Evolutionary conservation across 2,888 invertebrate species (phyloP).

Genomic region (Pheosia gnoma): DNA sequence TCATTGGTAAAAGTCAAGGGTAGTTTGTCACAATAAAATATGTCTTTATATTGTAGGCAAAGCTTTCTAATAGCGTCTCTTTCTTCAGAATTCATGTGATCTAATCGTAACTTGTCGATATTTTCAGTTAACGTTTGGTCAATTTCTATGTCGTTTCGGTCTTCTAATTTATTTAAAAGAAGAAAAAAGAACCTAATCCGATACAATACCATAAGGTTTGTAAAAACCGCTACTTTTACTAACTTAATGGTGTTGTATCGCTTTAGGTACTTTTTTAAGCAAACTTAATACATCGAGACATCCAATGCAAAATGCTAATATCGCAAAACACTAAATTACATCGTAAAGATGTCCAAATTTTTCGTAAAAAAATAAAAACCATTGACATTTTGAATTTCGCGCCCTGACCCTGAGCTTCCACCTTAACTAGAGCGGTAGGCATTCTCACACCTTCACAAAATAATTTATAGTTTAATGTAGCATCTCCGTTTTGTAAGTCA

Average conservation of each 20-base stretch:
- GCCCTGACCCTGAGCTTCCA: too few species aligned
- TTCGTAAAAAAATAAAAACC: too few species aligned
- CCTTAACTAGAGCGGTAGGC: conserved; percentile 28
- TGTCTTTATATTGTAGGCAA: conserved; percentile 39
- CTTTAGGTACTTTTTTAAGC: too few species aligned
- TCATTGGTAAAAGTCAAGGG: conserved; percentile 29
- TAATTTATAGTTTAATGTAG: conserved; percentile 17
- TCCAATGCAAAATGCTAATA: too few species aligned
- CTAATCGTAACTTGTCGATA: conserved; percentile 13
- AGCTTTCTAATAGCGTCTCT: conserved; percentile 24
- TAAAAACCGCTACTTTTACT: too few species aligned
- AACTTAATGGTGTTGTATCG: too few species aligned
- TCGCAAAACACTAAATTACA: too few species aligned
- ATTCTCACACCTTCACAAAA: conserved; percentile 24
- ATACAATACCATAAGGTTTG: too few species aligned
- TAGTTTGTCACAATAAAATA: conserved; percentile 44
- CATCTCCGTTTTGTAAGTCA: conserved; percentile 1
- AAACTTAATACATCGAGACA: too few species aligned
- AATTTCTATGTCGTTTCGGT: background rate
- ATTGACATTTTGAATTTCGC: too few species aligned
- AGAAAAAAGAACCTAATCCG: too few species aligned
- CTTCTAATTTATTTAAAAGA: background rate
- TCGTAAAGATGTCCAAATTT: too few species aligned
- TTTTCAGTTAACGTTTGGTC: conserved; percentile 3
- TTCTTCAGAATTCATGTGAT: conserved; percentile 45